Base-by-base conservation (phyloP, 2,113 vertebrate species). In the Gobio gobio region DNA sequence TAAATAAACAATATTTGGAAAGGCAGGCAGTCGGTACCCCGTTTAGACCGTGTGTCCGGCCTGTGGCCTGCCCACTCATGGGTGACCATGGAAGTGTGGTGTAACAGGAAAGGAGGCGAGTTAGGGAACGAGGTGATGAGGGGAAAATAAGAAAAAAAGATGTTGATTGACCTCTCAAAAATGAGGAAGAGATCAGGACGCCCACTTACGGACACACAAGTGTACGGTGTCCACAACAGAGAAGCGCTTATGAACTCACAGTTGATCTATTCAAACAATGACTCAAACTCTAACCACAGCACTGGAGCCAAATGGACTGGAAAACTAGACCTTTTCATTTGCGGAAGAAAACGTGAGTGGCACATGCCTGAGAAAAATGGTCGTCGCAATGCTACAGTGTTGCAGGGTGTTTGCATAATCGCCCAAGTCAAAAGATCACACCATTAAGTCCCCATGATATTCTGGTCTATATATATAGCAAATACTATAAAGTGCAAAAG, bases 91-190 rank as follows among this genome's bases (percentile, higher is more conserved):
- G 87, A 85, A 84, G 88, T 85, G 81, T 89, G 90, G 92, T 90
- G 88, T 89, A 88, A 92, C 92, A 94, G 94, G 94, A 94, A 94
- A 91, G 93, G 93, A 93, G 92, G 90, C 88, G 86, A 88, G 90
- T 86, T 92, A 88, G 66, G 66, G 82, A 90, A 83, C 78, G 87
- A 70, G 90, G 86, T 86, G 88, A 77, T 87, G n/a, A 82, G 90
- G 91, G 90, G 90, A 92, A 90, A 85, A 92, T 81, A 83, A 68
- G 91, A 94, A 79, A 87, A 90, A 51, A 90, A 93, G 92, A 95
- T 91, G 94, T 93, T 93, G 94, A 94, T 94, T 93, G 84, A 86
- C 86, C 86, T 75, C 88, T 73, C 45, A 51, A 36, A 36, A 45
- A 49, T 24, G 40, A 83, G 26, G 5, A 81, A 75, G 68, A 87